A percentile compares a stretch with the other conserved stretches of the same genome.
These are phyloP conservation scores for Pissodes strobi DNA, from an alignment of 1,140 invertebrate species.

Conservation along the genomic window DNA sequence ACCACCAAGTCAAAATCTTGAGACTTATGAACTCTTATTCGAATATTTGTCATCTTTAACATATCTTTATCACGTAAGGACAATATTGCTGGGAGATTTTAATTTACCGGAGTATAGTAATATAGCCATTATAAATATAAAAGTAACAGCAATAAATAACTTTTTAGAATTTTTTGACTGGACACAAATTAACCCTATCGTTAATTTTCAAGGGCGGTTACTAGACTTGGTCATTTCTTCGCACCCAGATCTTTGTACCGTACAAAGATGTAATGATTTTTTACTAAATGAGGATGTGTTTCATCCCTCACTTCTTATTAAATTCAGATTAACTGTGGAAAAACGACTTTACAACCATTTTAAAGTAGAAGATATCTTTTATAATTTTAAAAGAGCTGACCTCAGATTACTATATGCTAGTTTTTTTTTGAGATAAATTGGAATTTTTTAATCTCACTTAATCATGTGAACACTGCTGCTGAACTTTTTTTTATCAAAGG, in stretches of 20 bases:
- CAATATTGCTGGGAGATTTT: not conserved
- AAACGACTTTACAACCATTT: not conserved
- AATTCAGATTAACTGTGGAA: not conserved
- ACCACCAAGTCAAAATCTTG: not conserved
- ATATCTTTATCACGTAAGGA: not conserved
- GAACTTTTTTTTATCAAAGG: not conserved
- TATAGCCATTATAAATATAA: not conserved
- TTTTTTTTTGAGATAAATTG: not conserved
- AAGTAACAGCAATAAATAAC: not conserved
- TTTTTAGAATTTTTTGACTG: too few species aligned
- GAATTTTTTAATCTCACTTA: too few species aligned
- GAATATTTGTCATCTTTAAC: too few species aligned
- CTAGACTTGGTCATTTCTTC: not conserved
- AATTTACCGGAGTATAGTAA: too few species aligned
- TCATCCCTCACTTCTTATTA: not conserved
- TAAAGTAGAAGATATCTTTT: not conserved
- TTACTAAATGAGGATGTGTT: not conserved
- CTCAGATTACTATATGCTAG: not conserved
- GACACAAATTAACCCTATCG: too few species aligned
- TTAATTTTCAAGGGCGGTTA: not conserved
- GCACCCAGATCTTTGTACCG: not conserved
- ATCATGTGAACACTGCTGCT: not conserved
- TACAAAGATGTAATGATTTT: not conserved
- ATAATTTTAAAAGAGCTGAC: too few species aligned
- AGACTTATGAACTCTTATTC: too few species aligned